phyloP scores from a whole-genome alignment of 2,888 invertebrate genomes.

The Xestia sexstrigata region DNA sequence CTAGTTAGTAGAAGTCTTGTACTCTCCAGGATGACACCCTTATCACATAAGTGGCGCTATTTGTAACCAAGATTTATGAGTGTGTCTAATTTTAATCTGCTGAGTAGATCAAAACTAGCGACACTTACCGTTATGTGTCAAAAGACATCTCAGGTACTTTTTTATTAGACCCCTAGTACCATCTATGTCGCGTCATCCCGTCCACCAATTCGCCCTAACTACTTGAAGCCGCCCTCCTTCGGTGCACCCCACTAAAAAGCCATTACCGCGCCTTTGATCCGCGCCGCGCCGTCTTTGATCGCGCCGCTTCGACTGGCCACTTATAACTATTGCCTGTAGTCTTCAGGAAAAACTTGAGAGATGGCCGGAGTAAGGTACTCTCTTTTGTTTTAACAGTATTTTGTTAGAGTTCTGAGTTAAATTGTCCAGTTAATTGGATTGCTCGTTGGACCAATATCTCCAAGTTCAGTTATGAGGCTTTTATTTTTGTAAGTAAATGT shows the following conservation, averaged over 20 bases:
- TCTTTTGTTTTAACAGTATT: slow-evolving; percentile 42
- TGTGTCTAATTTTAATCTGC: not conserved
- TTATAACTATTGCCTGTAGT: slow-evolving; percentile 80
- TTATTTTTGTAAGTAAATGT: not conserved
- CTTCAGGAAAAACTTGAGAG: slow-evolving; percentile 59
- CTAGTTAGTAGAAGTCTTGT: not conserved
- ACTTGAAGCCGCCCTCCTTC: slow-evolving; percentile 75
- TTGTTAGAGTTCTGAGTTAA: slow-evolving; percentile 15
- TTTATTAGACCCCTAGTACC: slow-evolving; percentile 26
- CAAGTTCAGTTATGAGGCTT: not conserved
- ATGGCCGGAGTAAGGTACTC: slow-evolving; percentile 33
- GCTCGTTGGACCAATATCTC: not conserved
- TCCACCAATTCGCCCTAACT: slow-evolving; percentile 74
- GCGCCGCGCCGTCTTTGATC: slow-evolving; percentile 83
- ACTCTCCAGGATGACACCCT: not conserved
- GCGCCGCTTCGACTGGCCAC: slow-evolving; percentile 85
- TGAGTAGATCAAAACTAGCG: slow-evolving; percentile 18
- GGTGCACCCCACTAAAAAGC: slow-evolving; percentile 83
- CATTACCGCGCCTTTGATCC: slow-evolving; percentile 87
- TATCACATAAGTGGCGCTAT: not conserved
- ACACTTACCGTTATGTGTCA: slow-evolving; percentile 23
- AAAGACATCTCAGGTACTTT: not conserved
- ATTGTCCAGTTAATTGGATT: slow-evolving; percentile 35
- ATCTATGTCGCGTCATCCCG: slow-evolving; percentile 49
- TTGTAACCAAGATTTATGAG: not conserved